Percentiles rank a stretch among this genome's conserved stretches.
Conservation (phyloP, 2,888 invertebrate genomes). For the Sphaeridia pumilis region DNA sequence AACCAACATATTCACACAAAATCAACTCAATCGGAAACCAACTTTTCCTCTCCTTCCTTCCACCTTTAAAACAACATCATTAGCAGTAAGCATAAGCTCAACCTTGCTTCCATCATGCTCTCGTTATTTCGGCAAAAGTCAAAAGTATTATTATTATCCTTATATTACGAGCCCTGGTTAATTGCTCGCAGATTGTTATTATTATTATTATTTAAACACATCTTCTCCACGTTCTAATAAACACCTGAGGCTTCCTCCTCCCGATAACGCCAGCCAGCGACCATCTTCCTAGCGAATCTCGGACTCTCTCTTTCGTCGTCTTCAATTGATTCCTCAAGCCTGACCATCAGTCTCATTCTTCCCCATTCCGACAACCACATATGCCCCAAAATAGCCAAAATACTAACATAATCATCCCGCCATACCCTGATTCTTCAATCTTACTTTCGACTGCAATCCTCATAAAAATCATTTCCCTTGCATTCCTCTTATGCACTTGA, state of each 20-base stretch:
- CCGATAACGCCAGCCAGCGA: neutral
- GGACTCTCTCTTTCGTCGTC: slow-evolving; percentile 1
- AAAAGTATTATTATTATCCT: no score
- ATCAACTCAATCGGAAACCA: neutral
- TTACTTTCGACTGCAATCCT: neutral
- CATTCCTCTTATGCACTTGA: no score
- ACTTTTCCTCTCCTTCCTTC: neutral
- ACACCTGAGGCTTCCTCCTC: neutral
- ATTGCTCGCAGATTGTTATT: no score
- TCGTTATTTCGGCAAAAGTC: no score
- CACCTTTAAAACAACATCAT: no score
- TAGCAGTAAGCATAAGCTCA: no score
- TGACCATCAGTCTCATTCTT: neutral
- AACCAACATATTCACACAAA: slow-evolving; percentile 4
- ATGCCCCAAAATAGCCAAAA: neutral
- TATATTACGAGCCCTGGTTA: no score
- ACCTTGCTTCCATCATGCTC: no score
- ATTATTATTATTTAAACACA: no score
- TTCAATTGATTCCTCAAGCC: slow-evolving; percentile 12
- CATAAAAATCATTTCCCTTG: no score
- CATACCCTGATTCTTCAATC: no score
- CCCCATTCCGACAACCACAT: neutral
- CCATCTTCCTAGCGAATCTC: neutral
- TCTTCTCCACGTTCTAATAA: slow-evolving; percentile 1
- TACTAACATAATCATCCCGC: neutral